Evolutionary conservation across 35 echinoderm and acorn worm species (phyloP).

Genomic region (Heliocidaris erythrogramma): DNA sequence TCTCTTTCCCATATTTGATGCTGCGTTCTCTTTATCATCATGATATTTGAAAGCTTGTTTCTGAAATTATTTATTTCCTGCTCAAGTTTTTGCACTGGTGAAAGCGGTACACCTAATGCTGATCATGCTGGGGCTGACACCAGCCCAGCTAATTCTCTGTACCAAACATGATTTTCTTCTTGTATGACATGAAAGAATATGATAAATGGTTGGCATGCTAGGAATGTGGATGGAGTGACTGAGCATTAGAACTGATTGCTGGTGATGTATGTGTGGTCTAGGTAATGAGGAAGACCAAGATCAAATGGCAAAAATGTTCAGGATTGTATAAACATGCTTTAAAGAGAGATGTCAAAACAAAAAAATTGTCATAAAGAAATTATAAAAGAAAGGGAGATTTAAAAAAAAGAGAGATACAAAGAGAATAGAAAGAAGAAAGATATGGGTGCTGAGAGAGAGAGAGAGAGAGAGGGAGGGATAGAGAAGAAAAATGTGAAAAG

Average conservation of each 20-base stretch:
- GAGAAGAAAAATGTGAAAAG: background rate
- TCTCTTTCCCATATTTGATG: no score
- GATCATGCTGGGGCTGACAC: background rate
- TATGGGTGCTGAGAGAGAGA: background rate
- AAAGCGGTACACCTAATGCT: background rate
- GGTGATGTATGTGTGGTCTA: constrained; percentile 1
- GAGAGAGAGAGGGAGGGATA: background rate
- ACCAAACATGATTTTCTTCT: background rate
- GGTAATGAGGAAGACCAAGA: background rate
- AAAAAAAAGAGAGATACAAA: background rate
- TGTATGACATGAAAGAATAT: constrained; percentile 4
- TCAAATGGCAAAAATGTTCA: background rate
- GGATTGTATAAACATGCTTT: background rate
- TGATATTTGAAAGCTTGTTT: no score
- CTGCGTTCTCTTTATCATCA: no score
- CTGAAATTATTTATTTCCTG: background rate
- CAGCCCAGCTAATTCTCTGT: background rate
- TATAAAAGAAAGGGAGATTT: background rate
- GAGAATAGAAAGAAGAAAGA: background rate
- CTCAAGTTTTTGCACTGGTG: no score
- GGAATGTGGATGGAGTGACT: background rate
- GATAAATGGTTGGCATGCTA: background rate
- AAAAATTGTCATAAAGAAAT: background rate
- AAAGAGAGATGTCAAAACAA: background rate
- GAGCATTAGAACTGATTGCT: background rate